phyloP scores from a whole-genome alignment of 2,113 vertebrate species.

The Crotalus helleri region DNA sequence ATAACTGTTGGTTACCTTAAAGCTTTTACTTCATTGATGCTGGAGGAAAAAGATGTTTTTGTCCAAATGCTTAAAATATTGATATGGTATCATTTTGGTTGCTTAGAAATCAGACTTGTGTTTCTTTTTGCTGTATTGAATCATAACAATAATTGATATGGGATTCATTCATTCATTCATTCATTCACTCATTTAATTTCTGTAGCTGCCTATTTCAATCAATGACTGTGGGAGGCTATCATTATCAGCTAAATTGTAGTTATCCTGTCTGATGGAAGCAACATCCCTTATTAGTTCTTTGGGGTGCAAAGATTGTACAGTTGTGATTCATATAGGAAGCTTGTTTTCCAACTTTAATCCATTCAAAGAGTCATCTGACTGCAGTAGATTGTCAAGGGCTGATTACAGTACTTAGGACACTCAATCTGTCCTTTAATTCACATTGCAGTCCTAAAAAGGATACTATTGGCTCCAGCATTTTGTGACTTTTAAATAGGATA shows the following conservation, averaged over 20 bases:
- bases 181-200: not conserved
- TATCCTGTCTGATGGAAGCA: not conserved
- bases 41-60: not conserved
- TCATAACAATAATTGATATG: not conserved
- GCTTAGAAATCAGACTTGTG: accelerated
- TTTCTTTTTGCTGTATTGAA: accelerated
- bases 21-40: not conserved
- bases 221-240: not conserved
- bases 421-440: not conserved
- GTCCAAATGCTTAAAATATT: slow-evolving; percentile 13
- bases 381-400: not conserved
- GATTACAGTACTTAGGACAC: not conserved
- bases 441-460: not conserved
- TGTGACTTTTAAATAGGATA: not conserved
- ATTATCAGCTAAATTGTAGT: not conserved
- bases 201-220: not conserved
- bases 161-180: not conserved
- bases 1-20: slow-evolving; percentile 15
- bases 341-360: not conserved
- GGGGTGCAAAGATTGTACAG: not conserved
- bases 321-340: not conserved
- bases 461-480: not conserved
- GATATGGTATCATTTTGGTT: slow-evolving; percentile 18
- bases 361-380: not conserved
- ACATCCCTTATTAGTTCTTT: not conserved